These are phyloP conservation scores for Theristicus caerulescens DNA, from an alignment of 2,113 vertebrate species.

Conservation along the genomic window DNA sequence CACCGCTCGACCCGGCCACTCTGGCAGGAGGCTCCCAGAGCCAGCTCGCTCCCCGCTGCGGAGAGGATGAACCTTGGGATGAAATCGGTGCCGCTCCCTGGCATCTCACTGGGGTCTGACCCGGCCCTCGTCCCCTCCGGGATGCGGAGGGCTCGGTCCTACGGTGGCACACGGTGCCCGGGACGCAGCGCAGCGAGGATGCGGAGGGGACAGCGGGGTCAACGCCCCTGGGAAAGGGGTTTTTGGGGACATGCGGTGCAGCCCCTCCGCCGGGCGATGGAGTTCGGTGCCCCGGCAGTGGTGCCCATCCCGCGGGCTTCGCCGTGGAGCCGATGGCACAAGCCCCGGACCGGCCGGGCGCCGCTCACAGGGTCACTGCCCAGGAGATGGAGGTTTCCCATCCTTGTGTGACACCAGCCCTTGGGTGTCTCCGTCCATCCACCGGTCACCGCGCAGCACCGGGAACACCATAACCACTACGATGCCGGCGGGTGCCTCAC, in stretches of 20 bases:
- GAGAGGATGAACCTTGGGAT: background rate
- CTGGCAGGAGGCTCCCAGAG: background rate
- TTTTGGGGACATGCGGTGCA: background rate
- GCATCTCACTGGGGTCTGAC: background rate
- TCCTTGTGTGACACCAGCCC: background rate
- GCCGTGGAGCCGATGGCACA: background rate
- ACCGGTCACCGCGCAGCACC: accelerated
- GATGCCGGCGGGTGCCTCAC: background rate
- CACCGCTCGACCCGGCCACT: background rate
- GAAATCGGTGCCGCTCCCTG: background rate
- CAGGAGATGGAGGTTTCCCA: background rate
- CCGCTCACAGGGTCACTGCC: background rate
- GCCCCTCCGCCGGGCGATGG: accelerated
- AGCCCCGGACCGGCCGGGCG: background rate
- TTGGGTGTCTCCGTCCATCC: background rate
- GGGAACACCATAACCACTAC: accelerated
- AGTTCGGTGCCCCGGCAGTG: background rate
- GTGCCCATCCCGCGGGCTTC: accelerated
- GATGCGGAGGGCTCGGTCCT: background rate
- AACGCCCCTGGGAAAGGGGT: background rate
- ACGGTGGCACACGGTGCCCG: accelerated
- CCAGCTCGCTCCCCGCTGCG: background rate
- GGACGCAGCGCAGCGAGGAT: background rate
- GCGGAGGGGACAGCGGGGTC: background rate
- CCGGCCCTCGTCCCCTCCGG: background rate